phyloP scores from a whole-genome alignment of 2,113 vertebrate species.

The Rhizomys pruinosus region DNA sequence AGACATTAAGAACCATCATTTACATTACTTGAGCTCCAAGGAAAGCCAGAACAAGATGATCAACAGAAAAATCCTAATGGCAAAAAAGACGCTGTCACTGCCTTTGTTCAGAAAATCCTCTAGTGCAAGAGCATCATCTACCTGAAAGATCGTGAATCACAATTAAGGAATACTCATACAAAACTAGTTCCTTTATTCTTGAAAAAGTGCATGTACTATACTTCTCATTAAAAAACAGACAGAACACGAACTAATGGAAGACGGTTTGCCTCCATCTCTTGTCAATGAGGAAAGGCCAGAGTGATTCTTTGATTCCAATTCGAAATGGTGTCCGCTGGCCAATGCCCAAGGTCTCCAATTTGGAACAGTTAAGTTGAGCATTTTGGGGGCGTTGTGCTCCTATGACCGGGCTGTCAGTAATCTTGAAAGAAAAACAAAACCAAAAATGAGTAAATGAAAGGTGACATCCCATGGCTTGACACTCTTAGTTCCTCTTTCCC shows the following conservation, averaged over 20 bases:
- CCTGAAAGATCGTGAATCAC: constrained; percentile 84
- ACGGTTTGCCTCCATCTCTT: constrained; percentile 97
- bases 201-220: constrained; percentile 87
- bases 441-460: background rate
- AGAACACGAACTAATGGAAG: constrained; percentile 89
- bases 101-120: constrained; percentile 78
- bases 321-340: constrained; percentile 92
- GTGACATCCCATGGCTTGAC: background rate
- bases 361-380: constrained; percentile 93
- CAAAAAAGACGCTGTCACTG: constrained; percentile 73
- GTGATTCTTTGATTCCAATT: constrained; percentile 91
- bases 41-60: constrained; percentile 69
- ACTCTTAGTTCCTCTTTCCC: background rate
- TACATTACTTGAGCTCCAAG: constrained; percentile 41
- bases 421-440: constrained; percentile 83
- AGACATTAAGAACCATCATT: constrained; percentile 77
- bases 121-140: constrained; percentile 87
- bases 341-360: constrained; percentile 93
- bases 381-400: constrained; percentile 92
- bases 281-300: constrained; percentile 97
- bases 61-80: constrained; percentile 70
- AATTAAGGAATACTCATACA: constrained; percentile 87
- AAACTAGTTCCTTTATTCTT: constrained; percentile 88
- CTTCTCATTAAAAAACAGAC: constrained; percentile 78
- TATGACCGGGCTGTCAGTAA: constrained; percentile 91